Percentiles rank a stretch among this genome's conserved stretches.
Evolutionary conservation across 2,797 vertebrate genomes (phyloP).

Genomic region (Aphelocoma californica): DNA sequence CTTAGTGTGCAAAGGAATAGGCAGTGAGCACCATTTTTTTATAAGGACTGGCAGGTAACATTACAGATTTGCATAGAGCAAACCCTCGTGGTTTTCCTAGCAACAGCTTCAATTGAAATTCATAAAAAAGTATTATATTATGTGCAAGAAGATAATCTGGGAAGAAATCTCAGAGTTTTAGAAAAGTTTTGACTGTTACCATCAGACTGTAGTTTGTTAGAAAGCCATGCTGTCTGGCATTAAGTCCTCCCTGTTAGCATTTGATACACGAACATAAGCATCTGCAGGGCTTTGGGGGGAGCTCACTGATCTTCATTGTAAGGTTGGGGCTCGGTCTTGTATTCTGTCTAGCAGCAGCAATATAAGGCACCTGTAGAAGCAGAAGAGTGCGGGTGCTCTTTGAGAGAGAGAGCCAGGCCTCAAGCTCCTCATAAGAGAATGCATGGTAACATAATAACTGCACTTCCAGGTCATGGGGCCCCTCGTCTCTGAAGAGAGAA

Average conservation of each 20-base stretch:
- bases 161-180: background rate
- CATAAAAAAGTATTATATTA: background rate
- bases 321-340: rapidly evolving
- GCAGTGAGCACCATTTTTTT: background rate
- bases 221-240: background rate
- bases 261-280: background rate
- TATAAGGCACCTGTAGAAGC: background rate
- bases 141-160: background rate
- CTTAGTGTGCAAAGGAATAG: background rate
- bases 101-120: background rate
- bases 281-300: background rate
- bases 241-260: background rate
- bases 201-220: background rate
- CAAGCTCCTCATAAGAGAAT: background rate
- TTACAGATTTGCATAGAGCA: background rate
- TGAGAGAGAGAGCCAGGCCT: background rate
- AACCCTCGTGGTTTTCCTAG: background rate
- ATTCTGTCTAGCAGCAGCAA: background rate
- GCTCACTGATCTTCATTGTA: background rate
- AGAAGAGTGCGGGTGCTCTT: background rate
- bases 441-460: no score
- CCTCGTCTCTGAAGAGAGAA: background rate
- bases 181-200: background rate
- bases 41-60: background rate
- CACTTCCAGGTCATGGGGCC: background rate